phyloP scores from a whole-genome alignment of 2,888 invertebrate species.

The Ormia ochracea region DNA sequence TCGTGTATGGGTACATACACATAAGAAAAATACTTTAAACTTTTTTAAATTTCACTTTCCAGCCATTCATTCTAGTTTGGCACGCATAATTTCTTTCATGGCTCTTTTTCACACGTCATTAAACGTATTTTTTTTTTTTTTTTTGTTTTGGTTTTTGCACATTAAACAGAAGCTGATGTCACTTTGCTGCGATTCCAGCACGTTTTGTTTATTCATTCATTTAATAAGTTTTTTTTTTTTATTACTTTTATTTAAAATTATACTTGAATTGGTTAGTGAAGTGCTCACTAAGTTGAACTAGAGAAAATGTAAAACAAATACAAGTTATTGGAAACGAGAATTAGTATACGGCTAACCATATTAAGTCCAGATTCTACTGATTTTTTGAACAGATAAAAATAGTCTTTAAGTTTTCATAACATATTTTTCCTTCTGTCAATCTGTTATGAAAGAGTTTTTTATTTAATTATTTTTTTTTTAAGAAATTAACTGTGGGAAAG shows the following conservation, averaged over 20 bases:
- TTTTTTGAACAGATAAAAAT: too few species aligned
- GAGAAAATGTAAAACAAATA: constrained; percentile 1
- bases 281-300: not conserved
- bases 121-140: constrained; percentile 9
- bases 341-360: not conserved
- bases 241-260: not conserved
- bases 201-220: constrained; percentile 9
- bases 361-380: too few species aligned
- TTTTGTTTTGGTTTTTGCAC: not conserved
- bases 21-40: too few species aligned
- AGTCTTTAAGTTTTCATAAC: too few species aligned
- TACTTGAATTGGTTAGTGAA: not conserved
- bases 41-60: constrained; percentile 32
- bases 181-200: not conserved
- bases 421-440: too few species aligned
- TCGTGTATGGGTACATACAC: too few species aligned
- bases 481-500: constrained; percentile 34
- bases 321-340: constrained; percentile 38
- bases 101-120: constrained; percentile 21
- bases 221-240: too few species aligned
- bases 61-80: not conserved
- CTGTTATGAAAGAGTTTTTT: too few species aligned
- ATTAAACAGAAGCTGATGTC: not conserved
- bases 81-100: constrained; percentile 16
- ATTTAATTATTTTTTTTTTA: not conserved